phyloP scores from a whole-genome alignment of 2,888 invertebrate genomes.

The Hirtodrosophila alboralis region DNA sequence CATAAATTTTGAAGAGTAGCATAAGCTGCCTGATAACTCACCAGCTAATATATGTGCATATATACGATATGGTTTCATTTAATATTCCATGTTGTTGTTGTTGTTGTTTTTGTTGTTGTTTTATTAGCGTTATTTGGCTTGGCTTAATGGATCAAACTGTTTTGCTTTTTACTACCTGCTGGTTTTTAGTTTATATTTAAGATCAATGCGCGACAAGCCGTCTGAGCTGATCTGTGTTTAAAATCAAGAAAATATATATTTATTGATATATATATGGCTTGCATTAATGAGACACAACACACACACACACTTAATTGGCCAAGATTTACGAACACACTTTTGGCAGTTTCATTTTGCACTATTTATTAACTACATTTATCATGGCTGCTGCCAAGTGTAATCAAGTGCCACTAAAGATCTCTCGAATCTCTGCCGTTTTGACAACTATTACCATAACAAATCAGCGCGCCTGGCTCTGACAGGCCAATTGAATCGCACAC shows the following conservation, averaged over 20 bases:
- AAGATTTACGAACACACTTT: constrained; percentile 62
- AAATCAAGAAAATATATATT: constrained; percentile 14
- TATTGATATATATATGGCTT: constrained; percentile 12
- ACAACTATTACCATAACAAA: constrained; percentile 77
- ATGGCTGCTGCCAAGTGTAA: constrained; percentile 62
- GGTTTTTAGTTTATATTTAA: constrained; percentile 29
- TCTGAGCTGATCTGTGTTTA: constrained; percentile 43
- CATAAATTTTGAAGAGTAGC: constrained; percentile 64
- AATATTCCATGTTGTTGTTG: constrained; percentile 66
- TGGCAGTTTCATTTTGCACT: constrained; percentile 44
- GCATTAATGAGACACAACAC: constrained; percentile 55
- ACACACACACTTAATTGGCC: constrained; percentile 66
- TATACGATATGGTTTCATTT: constrained; percentile 62
- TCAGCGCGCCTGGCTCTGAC: constrained; percentile 72
- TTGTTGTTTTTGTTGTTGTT: no score
- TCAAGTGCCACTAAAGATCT: constrained; percentile 74
- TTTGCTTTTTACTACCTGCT: constrained; percentile 39
- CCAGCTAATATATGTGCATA: constrained; percentile 74
- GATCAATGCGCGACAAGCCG: constrained; percentile 58
- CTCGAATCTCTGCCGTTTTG: constrained; percentile 68
- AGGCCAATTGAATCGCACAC: constrained; percentile 71
- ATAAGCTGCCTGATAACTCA: constrained; percentile 69
- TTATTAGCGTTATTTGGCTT: no score
- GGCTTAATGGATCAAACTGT: constrained; percentile 48
- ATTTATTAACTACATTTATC: constrained; percentile 28